Percentiles rank a stretch among this genome's conserved stretches.
Evolutionary conservation across 2,797 vertebrate genomes (phyloP).

Genomic region (Brachyrhaphis roseni): DNA sequence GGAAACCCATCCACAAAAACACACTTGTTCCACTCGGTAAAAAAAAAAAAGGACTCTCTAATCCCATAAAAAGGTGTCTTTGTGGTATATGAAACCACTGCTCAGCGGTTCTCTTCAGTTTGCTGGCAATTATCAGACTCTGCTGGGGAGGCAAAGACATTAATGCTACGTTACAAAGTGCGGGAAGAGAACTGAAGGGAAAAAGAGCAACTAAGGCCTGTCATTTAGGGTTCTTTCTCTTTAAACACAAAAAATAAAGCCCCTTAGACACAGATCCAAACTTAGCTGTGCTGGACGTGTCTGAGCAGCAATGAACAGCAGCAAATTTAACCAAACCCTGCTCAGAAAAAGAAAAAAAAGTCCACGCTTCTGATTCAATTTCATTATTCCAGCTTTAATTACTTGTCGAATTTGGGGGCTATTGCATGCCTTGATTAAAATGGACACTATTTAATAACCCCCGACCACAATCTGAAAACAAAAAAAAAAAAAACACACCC

Average conservation of each 20-base stretch:
- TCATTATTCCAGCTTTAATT: conserved; percentile 80
- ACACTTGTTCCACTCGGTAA: conserved; percentile 40
- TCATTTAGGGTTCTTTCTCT: conserved; percentile 57
- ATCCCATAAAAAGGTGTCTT: conserved; percentile 79
- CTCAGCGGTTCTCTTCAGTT: conserved; percentile 65
- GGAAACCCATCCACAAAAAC: conserved; percentile 40
- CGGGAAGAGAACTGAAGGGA: conserved; percentile 46
- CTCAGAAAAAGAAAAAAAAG: conserved; percentile 28
- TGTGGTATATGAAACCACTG: conserved; percentile 73
- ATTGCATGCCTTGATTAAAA: conserved; percentile 78
- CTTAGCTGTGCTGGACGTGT: conserved; percentile 22
- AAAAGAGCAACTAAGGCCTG: conserved; percentile 42
- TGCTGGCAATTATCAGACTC: conserved; percentile 78
- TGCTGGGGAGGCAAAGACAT: conserved; percentile 68
- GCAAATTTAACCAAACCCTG: conserved; percentile 49
- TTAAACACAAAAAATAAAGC: conserved; percentile 27
- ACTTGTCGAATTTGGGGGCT: conserved; percentile 75
- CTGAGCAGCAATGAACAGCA: conserved; percentile 33
- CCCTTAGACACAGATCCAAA: conserved; percentile 49
- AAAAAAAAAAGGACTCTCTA: conserved; percentile 56
- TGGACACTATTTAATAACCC: conserved; percentile 81
- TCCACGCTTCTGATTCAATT: conserved; percentile 65
- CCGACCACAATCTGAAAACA: conserved; percentile 27
- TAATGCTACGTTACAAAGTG: conserved; percentile 74
- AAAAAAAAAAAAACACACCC: conserved; percentile 30